Conservation (phyloP, 1,140 invertebrate genomes). For the Hestina assimilis region DNA sequence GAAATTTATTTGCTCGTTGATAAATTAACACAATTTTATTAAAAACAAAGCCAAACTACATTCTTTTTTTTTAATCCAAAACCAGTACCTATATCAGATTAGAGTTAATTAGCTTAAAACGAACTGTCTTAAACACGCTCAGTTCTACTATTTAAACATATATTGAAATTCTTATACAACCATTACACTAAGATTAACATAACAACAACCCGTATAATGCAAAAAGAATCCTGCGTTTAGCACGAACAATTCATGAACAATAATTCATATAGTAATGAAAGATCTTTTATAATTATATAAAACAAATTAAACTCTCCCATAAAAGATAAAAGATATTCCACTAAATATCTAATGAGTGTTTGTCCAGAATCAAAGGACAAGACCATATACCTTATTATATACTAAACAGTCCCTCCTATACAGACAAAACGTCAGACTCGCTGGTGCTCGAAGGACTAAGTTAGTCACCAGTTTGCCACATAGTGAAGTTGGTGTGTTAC, state of each 20-base stretch:
- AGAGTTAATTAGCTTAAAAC: conserved; percentile 60
- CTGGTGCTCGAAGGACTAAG: no score
- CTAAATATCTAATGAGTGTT: no score
- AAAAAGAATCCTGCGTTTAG: conserved; percentile 39
- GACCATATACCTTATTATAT: no score
- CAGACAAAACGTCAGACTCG: no score
- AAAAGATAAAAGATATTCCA: conserved; percentile 2
- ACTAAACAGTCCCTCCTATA: no score
- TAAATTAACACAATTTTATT: conserved; percentile 74
- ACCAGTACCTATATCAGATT: conserved; percentile 59
- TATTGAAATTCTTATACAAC: conserved; percentile 60
- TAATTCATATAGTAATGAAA: conserved; percentile 9
- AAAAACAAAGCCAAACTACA: conserved; percentile 71
- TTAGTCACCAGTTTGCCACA: no score
- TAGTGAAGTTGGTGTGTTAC: no score
- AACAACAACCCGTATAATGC: conserved; percentile 64
- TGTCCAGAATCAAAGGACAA: no score
- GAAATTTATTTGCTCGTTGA: conserved; percentile 73
- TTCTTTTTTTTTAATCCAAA: conserved; percentile 42
- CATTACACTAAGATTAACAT: conserved; percentile 66
- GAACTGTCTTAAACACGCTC: conserved; percentile 58
- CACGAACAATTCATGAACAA: conserved; percentile 1
- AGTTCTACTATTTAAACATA: conserved; percentile 59
- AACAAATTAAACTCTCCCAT: conserved; percentile 4
- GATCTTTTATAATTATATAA: conserved; percentile 2